Conservation (phyloP, 2,888 invertebrate species). For the Dasypolia templi region DNA sequence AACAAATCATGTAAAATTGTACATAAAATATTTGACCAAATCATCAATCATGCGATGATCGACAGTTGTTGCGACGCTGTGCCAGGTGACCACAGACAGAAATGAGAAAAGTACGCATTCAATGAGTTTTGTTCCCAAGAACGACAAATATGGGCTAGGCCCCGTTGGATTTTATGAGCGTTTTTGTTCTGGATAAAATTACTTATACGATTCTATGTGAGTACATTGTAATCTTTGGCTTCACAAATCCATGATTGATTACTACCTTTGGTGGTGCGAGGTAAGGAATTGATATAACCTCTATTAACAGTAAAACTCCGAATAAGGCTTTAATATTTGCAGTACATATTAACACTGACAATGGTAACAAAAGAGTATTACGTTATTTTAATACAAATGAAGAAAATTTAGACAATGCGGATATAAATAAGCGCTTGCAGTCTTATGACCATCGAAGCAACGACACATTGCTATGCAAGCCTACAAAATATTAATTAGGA, state of each 20-base stretch:
- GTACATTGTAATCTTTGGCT: background rate
- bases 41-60: slow-evolving; percentile 21
- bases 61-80: background rate
- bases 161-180: slow-evolving; percentile 13
- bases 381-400: background rate
- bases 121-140: background rate
- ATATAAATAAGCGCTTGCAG: background rate
- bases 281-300: background rate
- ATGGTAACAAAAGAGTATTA: background rate
- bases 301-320: background rate
- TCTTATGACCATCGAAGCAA: background rate
- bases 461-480: background rate
- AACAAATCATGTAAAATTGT: slow-evolving; percentile 18
- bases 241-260: background rate
- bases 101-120: background rate
- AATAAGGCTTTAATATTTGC: background rate
- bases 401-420: slow-evolving; percentile 4
- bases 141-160: background rate
- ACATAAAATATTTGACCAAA: background rate
- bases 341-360: background rate
- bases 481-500: background rate
- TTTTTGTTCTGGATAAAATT: background rate
- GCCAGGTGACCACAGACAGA: background rate
- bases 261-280: background rate
- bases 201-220: background rate